phyloP scores from a whole-genome alignment of 2,888 invertebrate species.

The Drosophila anomalipes region DNA sequence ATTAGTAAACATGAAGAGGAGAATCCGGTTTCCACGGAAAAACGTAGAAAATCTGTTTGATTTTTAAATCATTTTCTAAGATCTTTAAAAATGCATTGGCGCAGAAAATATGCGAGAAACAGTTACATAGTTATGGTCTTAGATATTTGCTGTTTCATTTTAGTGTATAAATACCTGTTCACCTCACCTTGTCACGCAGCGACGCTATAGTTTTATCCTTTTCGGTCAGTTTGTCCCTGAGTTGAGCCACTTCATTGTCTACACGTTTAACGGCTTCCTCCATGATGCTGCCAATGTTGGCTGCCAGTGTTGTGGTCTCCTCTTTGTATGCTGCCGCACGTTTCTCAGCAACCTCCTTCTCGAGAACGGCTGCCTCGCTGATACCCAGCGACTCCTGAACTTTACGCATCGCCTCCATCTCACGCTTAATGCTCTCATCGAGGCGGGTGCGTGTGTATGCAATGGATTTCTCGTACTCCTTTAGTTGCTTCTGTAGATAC shows the following conservation, averaged over 20 bases:
- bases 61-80: background rate
- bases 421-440: conserved; percentile 85
- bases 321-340: conserved; percentile 86
- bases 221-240: conserved; percentile 87
- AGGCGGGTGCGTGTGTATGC: conserved; percentile 84
- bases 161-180: background rate
- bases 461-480: conserved; percentile 85
- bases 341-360: conserved; percentile 86
- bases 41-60: background rate
- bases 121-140: background rate
- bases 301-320: conserved; percentile 87
- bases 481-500: conserved; percentile 71
- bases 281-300: conserved; percentile 86
- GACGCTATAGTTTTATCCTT: conserved; percentile 86
- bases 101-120: background rate
- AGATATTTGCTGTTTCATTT: background rate
- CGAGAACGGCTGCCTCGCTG: conserved; percentile 87
- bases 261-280: conserved; percentile 87
- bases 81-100: background rate
- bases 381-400: conserved; percentile 87
- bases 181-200: conserved; percentile 85
- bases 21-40: background rate
- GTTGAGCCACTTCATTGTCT: conserved; percentile 87
- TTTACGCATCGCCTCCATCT: conserved; percentile 86
- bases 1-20: background rate